phyloP scores from a whole-genome alignment of 2,113 vertebrate species.

The Erythrocebus patas region DNA sequence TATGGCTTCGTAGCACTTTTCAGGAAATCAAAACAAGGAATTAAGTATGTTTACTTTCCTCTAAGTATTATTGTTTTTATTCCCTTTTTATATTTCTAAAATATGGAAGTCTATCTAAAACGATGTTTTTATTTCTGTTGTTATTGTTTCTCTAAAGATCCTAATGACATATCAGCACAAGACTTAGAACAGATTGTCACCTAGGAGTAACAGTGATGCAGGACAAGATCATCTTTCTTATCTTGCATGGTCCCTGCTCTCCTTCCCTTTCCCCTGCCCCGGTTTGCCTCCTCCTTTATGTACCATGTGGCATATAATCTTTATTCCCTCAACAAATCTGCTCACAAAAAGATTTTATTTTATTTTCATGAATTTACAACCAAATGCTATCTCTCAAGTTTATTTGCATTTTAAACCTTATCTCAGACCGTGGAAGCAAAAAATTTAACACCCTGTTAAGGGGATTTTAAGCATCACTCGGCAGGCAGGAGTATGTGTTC shows the following conservation, averaged over 20 bases:
- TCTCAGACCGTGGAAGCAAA: slow-evolving; percentile 69
- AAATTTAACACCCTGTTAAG: slow-evolving; percentile 75
- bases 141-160: neutral
- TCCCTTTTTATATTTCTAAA: slow-evolving; percentile 12
- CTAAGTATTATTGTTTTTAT: neutral
- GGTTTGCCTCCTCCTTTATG: neutral
- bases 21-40: slow-evolving; percentile 11
- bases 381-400: slow-evolving; percentile 71
- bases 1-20: neutral
- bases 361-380: slow-evolving; percentile 46
- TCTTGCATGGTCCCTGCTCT: neutral
- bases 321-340: slow-evolving; percentile 61
- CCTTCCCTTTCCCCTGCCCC: neutral
- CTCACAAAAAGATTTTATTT: slow-evolving; percentile 51
- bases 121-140: too few relatives aligned
- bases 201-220: neutral
- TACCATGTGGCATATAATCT: neutral
- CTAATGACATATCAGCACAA: neutral
- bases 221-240: neutral
- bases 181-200: neutral
- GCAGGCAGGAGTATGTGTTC: slow-evolving; percentile 63
- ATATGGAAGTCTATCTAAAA: neutral
- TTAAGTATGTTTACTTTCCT: neutral
- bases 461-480: slow-evolving; percentile 76
- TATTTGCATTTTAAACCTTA: slow-evolving; percentile 78